Percentiles rank a stretch among this genome's conserved stretches.
These are phyloP conservation scores for Carassius gibelio DNA, from an alignment of 2,113 vertebrate genomes.

Conservation along the genomic window DNA sequence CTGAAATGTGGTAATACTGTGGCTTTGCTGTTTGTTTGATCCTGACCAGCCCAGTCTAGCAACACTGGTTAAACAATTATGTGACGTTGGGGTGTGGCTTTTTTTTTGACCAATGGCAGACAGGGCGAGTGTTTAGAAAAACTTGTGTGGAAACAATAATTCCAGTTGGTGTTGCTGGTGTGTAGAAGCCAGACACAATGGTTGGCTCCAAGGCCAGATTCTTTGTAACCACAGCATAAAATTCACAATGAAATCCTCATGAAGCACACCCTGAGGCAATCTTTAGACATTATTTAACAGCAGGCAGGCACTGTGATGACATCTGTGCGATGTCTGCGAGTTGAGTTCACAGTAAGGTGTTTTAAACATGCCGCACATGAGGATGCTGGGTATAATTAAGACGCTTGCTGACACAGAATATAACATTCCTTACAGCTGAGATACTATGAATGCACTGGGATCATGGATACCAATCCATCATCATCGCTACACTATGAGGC, in stretches of 20 bases:
- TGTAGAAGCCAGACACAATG: not conserved
- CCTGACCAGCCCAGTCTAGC: not conserved
- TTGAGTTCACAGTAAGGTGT: not conserved
- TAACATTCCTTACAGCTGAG: constrained; percentile 35
- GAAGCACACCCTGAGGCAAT: not conserved
- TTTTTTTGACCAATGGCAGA: not conserved
- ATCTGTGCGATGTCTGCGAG: not conserved
- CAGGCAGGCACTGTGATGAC: not conserved
- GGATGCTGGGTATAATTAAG: constrained; percentile 37
- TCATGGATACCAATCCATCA: constrained; percentile 37
- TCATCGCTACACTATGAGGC: constrained; percentile 19
- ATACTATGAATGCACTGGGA: constrained; percentile 32
- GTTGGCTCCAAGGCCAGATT: not conserved
- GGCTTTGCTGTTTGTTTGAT: not conserved
- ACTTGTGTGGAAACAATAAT: not conserved
- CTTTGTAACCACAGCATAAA: not conserved
- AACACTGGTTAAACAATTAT: not conserved
- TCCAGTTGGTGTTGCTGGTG: not conserved
- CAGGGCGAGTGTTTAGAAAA: not conserved
- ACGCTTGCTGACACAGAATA: constrained; percentile 22
- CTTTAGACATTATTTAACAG: constrained; percentile 10
- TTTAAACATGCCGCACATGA: not conserved
- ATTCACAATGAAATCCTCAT: not conserved
- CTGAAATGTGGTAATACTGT: not conserved
- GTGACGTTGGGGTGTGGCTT: not conserved